A percentile compares a stretch with the other conserved stretches of the same genome.
Evolutionary conservation across 2,888 invertebrate species (phyloP).

Genomic region (Octodonta nipae): DNA sequence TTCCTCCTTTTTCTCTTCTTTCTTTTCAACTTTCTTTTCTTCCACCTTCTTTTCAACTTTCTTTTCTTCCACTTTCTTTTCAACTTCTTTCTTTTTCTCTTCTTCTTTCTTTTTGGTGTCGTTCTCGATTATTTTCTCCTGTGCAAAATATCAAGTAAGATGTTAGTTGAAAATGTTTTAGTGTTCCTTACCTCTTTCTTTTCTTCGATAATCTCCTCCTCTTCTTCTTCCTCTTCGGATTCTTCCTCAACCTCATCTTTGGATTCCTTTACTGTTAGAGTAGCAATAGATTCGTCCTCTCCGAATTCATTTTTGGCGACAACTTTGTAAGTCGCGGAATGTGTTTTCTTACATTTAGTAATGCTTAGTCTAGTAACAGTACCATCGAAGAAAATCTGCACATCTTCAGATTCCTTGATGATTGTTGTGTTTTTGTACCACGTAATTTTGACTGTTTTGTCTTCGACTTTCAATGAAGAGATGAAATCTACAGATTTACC

Average conservation of each 20-base stretch:
- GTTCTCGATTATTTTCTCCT: constrained; percentile 14
- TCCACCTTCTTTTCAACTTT: constrained; percentile 25
- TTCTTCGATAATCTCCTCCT: constrained; percentile 28
- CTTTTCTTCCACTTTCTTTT: constrained; percentile 29
- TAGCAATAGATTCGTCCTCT: constrained; percentile 74
- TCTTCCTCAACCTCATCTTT: constrained; percentile 30
- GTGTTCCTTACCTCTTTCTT: constrained; percentile 24
- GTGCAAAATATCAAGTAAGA: too few species aligned
- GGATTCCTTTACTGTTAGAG: constrained; percentile 57
- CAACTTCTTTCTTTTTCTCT: constrained; percentile 29
- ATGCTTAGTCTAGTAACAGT: constrained; percentile 67
- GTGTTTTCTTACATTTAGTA: constrained; percentile 56
- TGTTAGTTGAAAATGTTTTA: constrained; percentile 2
- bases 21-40: constrained; percentile 26
- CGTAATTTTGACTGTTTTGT: constrained; percentile 66
- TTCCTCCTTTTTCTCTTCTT: constrained; percentile 27
- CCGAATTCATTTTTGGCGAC: constrained; percentile 85
- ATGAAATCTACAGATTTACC: constrained; percentile 67
- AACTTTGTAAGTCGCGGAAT: constrained; percentile 69
- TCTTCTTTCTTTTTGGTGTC: too few species aligned
- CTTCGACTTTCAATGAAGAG: constrained; percentile 57
- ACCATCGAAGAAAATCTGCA: constrained; percentile 72
- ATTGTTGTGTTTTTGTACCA: constrained; percentile 76
- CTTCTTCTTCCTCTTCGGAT: constrained; percentile 25
- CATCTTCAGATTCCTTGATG: constrained; percentile 63